Evolutionary conservation across 1,140 invertebrate genomes (phyloP).

Genomic region (Formica exsecta): DNA sequence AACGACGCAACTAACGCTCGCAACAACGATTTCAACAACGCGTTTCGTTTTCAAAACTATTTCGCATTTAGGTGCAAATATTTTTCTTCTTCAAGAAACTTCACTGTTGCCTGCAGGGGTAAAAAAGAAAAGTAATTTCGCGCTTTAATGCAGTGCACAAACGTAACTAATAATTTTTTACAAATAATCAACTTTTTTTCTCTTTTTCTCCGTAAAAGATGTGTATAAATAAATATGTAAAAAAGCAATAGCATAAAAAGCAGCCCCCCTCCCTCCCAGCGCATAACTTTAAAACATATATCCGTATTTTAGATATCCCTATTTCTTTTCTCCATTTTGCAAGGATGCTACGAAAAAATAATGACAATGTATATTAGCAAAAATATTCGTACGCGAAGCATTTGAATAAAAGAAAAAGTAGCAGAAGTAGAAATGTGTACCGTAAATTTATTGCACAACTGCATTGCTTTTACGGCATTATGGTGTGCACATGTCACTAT

Average conservation of each 20-base stretch:
- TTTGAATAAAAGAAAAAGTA: background rate
- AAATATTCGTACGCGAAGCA: conserved; percentile 1
- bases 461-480: conserved; percentile 3
- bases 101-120: background rate
- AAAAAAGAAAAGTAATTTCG: background rate
- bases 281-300: conserved; percentile 15
- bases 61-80: background rate
- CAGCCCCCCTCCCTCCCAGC: no score
- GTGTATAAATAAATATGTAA: background rate
- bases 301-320: background rate
- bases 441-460: conserved; percentile 15
- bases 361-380: conserved; percentile 24
- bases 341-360: background rate
- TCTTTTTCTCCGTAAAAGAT: no score
- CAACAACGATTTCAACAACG: background rate
- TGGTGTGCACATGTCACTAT: conserved; percentile 1
- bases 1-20: background rate
- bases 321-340: background rate
- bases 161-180: conserved; percentile 25
- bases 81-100: background rate
- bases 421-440: background rate
- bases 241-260: no score
- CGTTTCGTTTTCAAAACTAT: background rate
- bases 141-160: background rate
- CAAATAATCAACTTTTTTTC: background rate